Percentiles rank a stretch among this genome's conserved stretches.
These are phyloP conservation scores for Centropyge bicolor DNA, from an alignment of 2,797 vertebrate genomes.

Conservation along the genomic window DNA sequence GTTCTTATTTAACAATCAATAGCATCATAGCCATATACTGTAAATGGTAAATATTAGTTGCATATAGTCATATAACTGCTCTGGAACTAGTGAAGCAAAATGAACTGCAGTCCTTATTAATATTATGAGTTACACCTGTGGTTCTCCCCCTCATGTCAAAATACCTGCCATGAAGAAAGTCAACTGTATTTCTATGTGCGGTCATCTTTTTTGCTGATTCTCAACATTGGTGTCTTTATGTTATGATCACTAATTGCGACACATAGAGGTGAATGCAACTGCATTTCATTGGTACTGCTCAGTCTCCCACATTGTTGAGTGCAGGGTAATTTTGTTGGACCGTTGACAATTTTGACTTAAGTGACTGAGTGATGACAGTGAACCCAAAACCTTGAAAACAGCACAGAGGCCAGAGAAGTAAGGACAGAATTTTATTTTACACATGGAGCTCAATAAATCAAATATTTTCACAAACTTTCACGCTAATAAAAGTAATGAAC, in stretches of 20 bases:
- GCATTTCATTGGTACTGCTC: background rate
- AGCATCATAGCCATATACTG: background rate
- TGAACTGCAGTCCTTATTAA: background rate
- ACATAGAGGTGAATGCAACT: background rate
- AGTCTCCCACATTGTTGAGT: too few species aligned
- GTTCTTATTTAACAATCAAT: background rate
- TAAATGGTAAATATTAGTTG: background rate
- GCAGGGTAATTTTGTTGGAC: background rate
- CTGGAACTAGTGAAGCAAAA: background rate
- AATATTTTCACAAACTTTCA: background rate
- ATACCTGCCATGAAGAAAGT: background rate
- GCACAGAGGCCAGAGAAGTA: background rate
- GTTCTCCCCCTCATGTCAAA: background rate
- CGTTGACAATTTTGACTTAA: background rate
- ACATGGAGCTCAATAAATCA: background rate
- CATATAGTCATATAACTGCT: background rate
- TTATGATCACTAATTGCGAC: background rate
- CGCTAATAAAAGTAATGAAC: background rate
- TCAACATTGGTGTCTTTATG: background rate
- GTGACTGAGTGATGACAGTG: background rate
- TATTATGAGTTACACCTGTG: background rate
- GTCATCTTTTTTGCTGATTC: background rate
- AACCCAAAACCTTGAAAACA: background rate
- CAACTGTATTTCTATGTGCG: background rate
- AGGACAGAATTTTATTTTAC: slow-evolving; percentile 1